These are phyloP conservation scores for Pampus argenteus DNA, from an alignment of 2,797 vertebrate genomes.

Conservation along the genomic window DNA sequence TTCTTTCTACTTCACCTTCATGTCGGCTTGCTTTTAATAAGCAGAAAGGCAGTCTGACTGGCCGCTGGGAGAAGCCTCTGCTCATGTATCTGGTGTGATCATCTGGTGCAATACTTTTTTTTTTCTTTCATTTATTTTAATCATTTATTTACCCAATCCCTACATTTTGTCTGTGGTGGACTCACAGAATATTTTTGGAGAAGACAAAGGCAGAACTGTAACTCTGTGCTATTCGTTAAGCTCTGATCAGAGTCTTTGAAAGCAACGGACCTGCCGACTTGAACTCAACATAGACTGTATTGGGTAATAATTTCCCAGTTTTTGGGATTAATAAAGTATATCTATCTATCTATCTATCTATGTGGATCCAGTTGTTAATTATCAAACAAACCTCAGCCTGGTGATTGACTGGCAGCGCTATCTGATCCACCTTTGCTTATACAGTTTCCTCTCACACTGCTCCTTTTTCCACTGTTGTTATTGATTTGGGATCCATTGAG, in stretches of 20 bases:
- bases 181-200: neutral
- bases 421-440: neutral
- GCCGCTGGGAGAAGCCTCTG: constrained; percentile 18
- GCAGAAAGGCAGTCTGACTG: constrained; percentile 21
- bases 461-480: neutral
- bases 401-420: neutral
- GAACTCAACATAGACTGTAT: too few species aligned
- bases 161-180: neutral
- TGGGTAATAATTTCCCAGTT: too few species aligned
- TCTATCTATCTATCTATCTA: too few species aligned
- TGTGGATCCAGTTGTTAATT: neutral
- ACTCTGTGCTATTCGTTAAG: neutral
- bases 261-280: neutral
- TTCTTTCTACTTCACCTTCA: constrained; percentile 57
- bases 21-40: constrained; percentile 53
- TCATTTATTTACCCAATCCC: neutral
- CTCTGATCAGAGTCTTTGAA: neutral
- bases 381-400: neutral
- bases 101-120: too few species aligned
- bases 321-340: too few species aligned
- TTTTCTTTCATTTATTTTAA: too few species aligned
- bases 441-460: neutral
- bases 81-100: constrained; percentile 24
- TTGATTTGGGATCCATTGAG: neutral
- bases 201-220: neutral